Evolutionary conservation across 92 coral and sea anemone species (phyloP).

Genomic region (Phenganax subtilis): DNA sequence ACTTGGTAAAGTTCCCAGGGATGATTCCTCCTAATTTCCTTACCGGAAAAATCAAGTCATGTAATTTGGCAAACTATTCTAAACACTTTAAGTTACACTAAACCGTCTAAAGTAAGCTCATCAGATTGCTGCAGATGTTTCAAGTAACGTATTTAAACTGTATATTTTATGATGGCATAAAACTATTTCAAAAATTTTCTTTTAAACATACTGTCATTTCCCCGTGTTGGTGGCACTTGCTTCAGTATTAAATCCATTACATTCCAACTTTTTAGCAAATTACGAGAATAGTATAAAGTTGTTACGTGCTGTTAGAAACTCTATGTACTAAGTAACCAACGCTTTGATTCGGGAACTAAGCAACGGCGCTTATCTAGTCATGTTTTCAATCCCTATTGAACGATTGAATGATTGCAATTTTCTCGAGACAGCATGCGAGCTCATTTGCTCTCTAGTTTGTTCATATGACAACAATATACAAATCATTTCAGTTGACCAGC

Average conservation of each 20-base stretch:
- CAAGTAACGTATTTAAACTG: too few species aligned
- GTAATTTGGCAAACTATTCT: too few species aligned
- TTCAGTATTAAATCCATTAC: conserved; percentile 28
- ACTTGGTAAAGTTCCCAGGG: too few species aligned
- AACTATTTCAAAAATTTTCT: neutral
- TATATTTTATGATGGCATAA: too few species aligned
- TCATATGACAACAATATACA: neutral
- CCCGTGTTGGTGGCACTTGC: conserved; percentile 21
- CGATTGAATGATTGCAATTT: conserved; percentile 25
- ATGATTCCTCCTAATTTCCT: too few species aligned
- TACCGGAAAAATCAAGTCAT: too few species aligned
- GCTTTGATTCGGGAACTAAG: conserved; percentile 1
- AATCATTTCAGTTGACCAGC: neutral
- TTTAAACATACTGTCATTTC: neutral
- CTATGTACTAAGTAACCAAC: neutral
- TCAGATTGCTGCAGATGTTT: too few species aligned
- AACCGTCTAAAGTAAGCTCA: too few species aligned
- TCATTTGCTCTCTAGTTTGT: conserved; percentile 1
- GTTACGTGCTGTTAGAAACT: too few species aligned
- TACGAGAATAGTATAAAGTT: neutral
- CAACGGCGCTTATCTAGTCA: conserved; percentile 29
- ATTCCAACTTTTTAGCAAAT: neutral
- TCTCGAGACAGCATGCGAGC: neutral
- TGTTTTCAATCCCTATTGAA: neutral
- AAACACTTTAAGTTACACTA: too few species aligned